Evolutionary conservation across 2,113 vertebrate species (phyloP).

Genomic region (Vicugna pacos): DNA sequence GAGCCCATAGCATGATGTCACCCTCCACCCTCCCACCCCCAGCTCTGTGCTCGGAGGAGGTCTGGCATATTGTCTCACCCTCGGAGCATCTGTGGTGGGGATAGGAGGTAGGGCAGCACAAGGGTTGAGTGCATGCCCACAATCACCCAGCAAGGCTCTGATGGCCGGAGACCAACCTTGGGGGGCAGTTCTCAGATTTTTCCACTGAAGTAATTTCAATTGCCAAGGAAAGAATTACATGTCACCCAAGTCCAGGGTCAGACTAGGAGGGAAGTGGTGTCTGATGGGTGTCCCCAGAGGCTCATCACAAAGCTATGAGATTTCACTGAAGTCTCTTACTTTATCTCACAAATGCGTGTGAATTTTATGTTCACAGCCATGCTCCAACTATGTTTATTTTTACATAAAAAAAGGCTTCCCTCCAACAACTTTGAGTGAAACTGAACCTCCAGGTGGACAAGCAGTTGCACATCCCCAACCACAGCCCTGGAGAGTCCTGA

Average conservation of each 20-base stretch:
- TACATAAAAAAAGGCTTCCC: not conserved
- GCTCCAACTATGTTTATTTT: not conserved
- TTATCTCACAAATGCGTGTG: slow-evolving; percentile 49
- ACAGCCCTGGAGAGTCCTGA: no score
- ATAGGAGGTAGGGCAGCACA: not conserved
- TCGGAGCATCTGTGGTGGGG: not conserved
- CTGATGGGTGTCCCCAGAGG: not conserved
- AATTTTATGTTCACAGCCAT: not conserved
- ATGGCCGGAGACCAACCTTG: slow-evolving; percentile 58
- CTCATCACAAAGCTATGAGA: slow-evolving; percentile 4
- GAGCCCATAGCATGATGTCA: slow-evolving; percentile 74
- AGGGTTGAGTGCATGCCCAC: not conserved
- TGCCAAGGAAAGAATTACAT: not conserved
- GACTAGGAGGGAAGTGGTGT: not conserved
- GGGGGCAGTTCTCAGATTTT: not conserved
- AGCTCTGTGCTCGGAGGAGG: not conserved
- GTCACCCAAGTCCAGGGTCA: not conserved
- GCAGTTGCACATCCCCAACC: not conserved
- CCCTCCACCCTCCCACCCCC: not conserved
- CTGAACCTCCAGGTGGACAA: not conserved
- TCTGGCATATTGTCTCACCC: slow-evolving; percentile 42
- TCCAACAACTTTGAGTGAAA: not conserved
- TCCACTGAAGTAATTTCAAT: not conserved
- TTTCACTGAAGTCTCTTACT: slow-evolving; percentile 11
- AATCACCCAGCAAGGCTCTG: not conserved